Conservation (phyloP, 2,797 vertebrate species). For the Acrossocheilus wenchowensis region DNA sequence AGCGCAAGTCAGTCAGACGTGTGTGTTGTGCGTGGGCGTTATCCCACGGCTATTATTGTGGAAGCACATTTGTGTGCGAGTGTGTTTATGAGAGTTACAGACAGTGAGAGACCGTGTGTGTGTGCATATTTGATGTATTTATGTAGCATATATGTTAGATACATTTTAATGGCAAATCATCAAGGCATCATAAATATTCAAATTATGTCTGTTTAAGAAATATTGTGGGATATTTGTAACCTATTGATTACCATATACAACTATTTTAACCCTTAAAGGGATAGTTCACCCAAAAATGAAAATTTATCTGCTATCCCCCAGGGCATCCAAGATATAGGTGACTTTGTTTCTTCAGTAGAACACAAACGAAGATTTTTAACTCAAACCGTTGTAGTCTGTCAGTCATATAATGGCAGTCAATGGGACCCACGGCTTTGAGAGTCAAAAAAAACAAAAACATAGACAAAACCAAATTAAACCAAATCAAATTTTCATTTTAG, state of each 20-base stretch:
- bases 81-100: slow-evolving; percentile 31
- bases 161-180: background rate
- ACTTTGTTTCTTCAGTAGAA: no score
- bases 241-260: background rate
- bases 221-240: background rate
- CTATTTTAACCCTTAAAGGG: background rate
- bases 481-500: no score
- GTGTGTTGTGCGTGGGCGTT: slow-evolving; percentile 36
- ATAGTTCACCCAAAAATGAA: no score
- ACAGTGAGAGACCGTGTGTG: background rate
- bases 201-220: background rate
- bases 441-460: no score
- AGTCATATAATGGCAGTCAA: no score
- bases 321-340: no score
- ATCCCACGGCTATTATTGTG: slow-evolving; percentile 32
- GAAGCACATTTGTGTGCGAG: slow-evolving; percentile 14
- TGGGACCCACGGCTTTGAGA: no score
- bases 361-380: no score
- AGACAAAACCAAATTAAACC: no score
- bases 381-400: no score
- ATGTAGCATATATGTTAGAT: background rate
- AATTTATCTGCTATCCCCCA: no score
- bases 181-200: slow-evolving; percentile 26
- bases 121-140: slow-evolving; percentile 33
- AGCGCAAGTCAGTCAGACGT: slow-evolving; percentile 40